Percentiles rank a stretch among this genome's conserved stretches.
Conservation (phyloP, 1,140 invertebrate genomes). For the Rhizoglyphus robini region DNA sequence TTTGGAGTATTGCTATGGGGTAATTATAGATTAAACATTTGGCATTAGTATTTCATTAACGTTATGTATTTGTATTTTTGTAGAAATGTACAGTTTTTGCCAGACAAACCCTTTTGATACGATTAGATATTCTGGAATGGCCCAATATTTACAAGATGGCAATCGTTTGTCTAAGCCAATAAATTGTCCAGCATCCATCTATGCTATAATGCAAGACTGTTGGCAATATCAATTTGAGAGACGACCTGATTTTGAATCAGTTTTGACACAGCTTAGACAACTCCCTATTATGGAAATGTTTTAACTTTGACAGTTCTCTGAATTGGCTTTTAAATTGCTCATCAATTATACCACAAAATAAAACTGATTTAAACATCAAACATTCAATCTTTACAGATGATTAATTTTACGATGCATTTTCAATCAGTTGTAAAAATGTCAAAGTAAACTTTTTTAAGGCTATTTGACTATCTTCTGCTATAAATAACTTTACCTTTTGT, state of each 20-base stretch:
- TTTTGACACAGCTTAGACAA: not conserved
- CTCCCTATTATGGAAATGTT: too few relatives aligned
- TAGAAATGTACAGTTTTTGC: conserved; percentile 76
- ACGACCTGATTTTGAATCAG: conserved; percentile 41
- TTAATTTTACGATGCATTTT: too few relatives aligned
- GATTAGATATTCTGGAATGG: conserved; percentile 30
- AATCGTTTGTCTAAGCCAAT: conserved; percentile 52
- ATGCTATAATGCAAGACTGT: conserved; percentile 59
- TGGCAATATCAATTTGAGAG: conserved; percentile 55
- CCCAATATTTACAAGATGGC: conserved; percentile 41
- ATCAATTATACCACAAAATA: too few relatives aligned
- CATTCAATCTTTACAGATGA: too few relatives aligned
- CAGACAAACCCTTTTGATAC: conserved; percentile 50
- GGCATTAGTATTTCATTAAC: not conserved
- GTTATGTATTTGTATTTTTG: not conserved
- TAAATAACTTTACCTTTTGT: too few relatives aligned
- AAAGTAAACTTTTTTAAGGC: too few relatives aligned
- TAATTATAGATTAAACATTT: not conserved
- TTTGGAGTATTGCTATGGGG: conserved; percentile 73
- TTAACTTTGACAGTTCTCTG: too few relatives aligned
- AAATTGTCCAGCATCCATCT: conserved; percentile 54
- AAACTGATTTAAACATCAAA: too few relatives aligned
- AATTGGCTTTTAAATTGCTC: too few relatives aligned
- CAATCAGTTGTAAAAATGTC: too few relatives aligned
- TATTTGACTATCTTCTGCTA: too few relatives aligned